A percentile compares a stretch with the other conserved stretches of the same genome.
Evolutionary conservation across 2,113 vertebrate genomes (phyloP).

Genomic region (Scomber scombrus): DNA sequence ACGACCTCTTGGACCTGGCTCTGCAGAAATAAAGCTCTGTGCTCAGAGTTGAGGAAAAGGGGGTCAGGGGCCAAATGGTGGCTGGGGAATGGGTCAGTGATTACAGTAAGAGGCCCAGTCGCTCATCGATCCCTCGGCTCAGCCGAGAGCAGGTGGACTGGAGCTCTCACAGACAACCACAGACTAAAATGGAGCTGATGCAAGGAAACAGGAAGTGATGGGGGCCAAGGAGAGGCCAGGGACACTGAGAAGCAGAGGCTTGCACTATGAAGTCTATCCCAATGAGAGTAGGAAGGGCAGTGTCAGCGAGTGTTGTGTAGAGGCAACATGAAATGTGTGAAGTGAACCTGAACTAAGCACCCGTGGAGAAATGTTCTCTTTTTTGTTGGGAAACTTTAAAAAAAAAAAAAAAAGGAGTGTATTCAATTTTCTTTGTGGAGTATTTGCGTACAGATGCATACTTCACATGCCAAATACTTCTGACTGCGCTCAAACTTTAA

Average conservation of each 20-base stretch:
- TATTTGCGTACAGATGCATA: background rate
- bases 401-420: background rate
- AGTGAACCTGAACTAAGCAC: no score
- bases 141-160: slow-evolving; percentile 46
- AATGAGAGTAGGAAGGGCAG: slow-evolving; percentile 65
- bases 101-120: slow-evolving; percentile 82
- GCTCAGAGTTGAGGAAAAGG: slow-evolving; percentile 57
- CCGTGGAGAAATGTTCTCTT: slow-evolving; percentile 40
- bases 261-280: slow-evolving; percentile 60
- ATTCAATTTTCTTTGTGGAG: slow-evolving; percentile 15
- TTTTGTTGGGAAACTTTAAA: slow-evolving; percentile 10
- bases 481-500: slow-evolving; percentile 38
- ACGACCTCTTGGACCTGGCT: slow-evolving; percentile 66
- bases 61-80: slow-evolving; percentile 82
- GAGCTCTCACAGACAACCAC: slow-evolving; percentile 62
- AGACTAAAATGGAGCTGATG: slow-evolving; percentile 68
- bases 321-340: slow-evolving; percentile 22
- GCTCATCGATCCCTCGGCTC: slow-evolving; percentile 81
- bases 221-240: slow-evolving; percentile 26
- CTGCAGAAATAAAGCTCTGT: slow-evolving; percentile 69
- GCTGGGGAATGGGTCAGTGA: slow-evolving; percentile 83
- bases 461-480: slow-evolving; percentile 35
- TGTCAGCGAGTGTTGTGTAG: slow-evolving; percentile 62
- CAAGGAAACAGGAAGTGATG: slow-evolving; percentile 50
- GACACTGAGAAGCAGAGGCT: slow-evolving; percentile 49